Percentiles rank a stretch among this genome's conserved stretches.
These are phyloP conservation scores for Diloba caeruleocephala DNA, from an alignment of 2,888 invertebrate genomes.

Conservation along the genomic window DNA sequence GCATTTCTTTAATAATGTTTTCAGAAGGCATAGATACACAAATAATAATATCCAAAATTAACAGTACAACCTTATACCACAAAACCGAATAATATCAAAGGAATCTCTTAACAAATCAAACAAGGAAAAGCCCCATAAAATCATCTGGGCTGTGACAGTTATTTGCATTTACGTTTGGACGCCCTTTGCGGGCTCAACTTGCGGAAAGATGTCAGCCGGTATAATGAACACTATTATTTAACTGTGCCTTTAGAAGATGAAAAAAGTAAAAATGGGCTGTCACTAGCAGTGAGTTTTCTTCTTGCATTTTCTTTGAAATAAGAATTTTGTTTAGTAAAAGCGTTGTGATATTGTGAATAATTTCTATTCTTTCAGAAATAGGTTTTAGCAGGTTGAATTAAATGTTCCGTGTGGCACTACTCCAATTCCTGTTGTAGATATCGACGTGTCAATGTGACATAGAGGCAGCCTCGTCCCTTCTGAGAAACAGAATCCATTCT, in stretches of 20 bases:
- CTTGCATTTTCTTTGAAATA: constrained; percentile 34
- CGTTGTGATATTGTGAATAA: constrained; percentile 23
- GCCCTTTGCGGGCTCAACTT: constrained; percentile 41
- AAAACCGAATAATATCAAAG: constrained; percentile 4
- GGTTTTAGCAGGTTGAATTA: too few species aligned
- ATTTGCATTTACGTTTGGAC: constrained; percentile 46
- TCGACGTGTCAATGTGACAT: too few species aligned
- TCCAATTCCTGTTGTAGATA: too few species aligned
- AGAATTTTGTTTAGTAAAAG: constrained; percentile 28
- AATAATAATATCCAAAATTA: background rate
- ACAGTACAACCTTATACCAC: background rate
- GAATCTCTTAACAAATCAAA: constrained; percentile 27
- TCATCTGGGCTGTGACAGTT: constrained; percentile 38
- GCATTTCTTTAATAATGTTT: too few species aligned
- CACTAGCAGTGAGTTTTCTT: constrained; percentile 32
- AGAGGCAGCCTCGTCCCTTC: too few species aligned
- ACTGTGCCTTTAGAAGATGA: constrained; percentile 31
- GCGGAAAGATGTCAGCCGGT: constrained; percentile 46
- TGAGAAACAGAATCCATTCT: too few species aligned
- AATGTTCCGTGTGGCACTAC: constrained; percentile 22
- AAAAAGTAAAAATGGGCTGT: constrained; percentile 34
- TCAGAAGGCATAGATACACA: too few species aligned
- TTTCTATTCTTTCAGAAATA: constrained; percentile 18
- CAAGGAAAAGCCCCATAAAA: constrained; percentile 37
- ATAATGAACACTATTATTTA: constrained; percentile 53